These are phyloP conservation scores for Gerris lacustris DNA, from an alignment of 2,888 invertebrate genomes.

Conservation along the genomic window DNA sequence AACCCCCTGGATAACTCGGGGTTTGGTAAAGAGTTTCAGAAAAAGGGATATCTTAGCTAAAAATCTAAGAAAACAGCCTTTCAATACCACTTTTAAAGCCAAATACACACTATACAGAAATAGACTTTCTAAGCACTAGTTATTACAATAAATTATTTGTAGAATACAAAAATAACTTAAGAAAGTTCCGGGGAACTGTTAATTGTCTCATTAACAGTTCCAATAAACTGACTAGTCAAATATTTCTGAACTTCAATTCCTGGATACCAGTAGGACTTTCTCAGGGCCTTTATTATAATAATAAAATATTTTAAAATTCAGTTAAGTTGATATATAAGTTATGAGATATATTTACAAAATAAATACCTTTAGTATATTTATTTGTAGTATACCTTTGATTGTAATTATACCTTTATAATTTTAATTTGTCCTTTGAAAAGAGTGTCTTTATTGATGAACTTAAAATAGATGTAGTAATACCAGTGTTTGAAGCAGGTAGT, in stretches of 20 bases:
- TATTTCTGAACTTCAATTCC: background rate
- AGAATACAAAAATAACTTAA: slow-evolving; percentile 5
- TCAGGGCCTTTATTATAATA: slow-evolving; percentile 5
- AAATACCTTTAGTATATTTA: slow-evolving; percentile 17
- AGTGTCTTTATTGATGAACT: slow-evolving; percentile 18
- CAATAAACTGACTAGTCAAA: background rate
- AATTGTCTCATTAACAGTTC: too few relatives aligned
- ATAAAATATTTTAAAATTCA: slow-evolving; percentile 9
- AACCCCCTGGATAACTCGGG: slow-evolving; percentile 14
- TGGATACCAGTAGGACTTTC: background rate
- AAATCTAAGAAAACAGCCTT: slow-evolving; percentile 11
- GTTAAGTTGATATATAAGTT: slow-evolving; percentile 9
- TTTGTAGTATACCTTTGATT: slow-evolving; percentile 5
- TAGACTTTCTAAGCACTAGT: slow-evolving; percentile 4
- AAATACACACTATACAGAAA: slow-evolving; percentile 6
- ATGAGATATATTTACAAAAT: slow-evolving; percentile 13
- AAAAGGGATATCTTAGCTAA: slow-evolving; percentile 11
- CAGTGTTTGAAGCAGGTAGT: slow-evolving; percentile 13
- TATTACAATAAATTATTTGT: slow-evolving; percentile 11
- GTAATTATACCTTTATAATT: slow-evolving; percentile 17
- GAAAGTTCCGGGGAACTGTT: slow-evolving; percentile 13
- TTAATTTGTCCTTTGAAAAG: slow-evolving; percentile 18
- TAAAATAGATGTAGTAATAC: slow-evolving; percentile 17
- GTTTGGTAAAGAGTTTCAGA: slow-evolving; percentile 7
- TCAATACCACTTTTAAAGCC: slow-evolving; percentile 5